phyloP scores from a whole-genome alignment of 2,113 vertebrate genomes.

The Naja naja region DNA sequence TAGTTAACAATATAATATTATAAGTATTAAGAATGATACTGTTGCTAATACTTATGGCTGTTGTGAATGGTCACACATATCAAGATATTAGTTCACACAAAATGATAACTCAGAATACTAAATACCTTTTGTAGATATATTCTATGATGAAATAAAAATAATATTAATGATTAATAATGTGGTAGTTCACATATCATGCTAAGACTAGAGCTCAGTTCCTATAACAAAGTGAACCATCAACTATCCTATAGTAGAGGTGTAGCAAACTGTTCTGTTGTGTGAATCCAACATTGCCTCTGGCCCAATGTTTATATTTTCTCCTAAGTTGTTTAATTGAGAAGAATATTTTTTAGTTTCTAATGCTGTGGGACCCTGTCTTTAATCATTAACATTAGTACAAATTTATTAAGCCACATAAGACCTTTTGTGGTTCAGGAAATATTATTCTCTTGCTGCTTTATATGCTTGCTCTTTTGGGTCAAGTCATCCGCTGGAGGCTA shows the following conservation, averaged over 20 bases:
- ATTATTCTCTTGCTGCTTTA: background rate
- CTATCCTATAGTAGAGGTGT: background rate
- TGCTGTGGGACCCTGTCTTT: background rate
- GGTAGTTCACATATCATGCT: background rate
- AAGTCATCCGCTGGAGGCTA: background rate
- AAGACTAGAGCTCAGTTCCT: background rate
- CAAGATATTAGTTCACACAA: background rate
- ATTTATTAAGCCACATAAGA: background rate
- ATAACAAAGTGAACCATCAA: background rate
- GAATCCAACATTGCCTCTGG: background rate
- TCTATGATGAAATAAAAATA: background rate
- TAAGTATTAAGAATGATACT: background rate
- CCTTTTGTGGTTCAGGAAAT: background rate
- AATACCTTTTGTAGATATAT: background rate
- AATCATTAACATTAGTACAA: background rate
- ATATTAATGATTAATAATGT: background rate
- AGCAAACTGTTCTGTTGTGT: background rate
- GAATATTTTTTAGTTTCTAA: background rate
- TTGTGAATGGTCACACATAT: background rate
- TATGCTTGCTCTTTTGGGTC: background rate
- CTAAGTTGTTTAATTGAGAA: background rate
- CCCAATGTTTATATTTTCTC: background rate
- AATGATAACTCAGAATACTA: background rate
- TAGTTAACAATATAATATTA: background rate
- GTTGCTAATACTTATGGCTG: background rate